These are phyloP conservation scores for Chitala chitala DNA, from an alignment of 2,113 vertebrate genomes.

Conservation along the genomic window DNA sequence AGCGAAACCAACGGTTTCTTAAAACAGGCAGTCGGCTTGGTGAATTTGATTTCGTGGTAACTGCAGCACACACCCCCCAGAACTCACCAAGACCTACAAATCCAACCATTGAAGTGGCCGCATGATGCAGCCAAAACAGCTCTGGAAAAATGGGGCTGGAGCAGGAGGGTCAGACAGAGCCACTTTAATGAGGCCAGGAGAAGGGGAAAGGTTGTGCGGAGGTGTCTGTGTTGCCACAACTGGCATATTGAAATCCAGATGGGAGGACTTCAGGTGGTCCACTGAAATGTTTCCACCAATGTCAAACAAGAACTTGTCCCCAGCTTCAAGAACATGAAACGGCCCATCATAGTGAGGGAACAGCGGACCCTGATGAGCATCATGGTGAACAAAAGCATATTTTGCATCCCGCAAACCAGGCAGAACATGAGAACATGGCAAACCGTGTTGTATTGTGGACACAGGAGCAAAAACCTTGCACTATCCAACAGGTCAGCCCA, in stretches of 20 bases:
- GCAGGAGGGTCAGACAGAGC: no score
- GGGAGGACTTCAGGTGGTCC: not conserved
- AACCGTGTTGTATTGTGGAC: not conserved
- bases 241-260: not conserved
- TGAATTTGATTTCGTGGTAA: no score
- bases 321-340: not conserved
- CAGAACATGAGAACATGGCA: not conserved
- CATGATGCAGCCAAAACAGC: no score
- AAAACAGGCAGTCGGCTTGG: no score
- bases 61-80: no score
- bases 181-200: no score
- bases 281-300: not conserved
- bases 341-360: not conserved
- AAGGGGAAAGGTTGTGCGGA: no score
- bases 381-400: slow-evolving; percentile 10
- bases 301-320: slow-evolving; percentile 1
- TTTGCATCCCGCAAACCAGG: not conserved
- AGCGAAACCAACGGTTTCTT: no score
- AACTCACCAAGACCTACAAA: no score
- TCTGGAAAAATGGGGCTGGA: no score
- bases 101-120: no score
- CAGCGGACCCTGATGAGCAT: slow-evolving; percentile 9
- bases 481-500: not conserved
- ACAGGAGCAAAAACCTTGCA: not conserved
- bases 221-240: not conserved